phyloP scores from a whole-genome alignment of 1,140 invertebrate species.

The Manduca sexta region DNA sequence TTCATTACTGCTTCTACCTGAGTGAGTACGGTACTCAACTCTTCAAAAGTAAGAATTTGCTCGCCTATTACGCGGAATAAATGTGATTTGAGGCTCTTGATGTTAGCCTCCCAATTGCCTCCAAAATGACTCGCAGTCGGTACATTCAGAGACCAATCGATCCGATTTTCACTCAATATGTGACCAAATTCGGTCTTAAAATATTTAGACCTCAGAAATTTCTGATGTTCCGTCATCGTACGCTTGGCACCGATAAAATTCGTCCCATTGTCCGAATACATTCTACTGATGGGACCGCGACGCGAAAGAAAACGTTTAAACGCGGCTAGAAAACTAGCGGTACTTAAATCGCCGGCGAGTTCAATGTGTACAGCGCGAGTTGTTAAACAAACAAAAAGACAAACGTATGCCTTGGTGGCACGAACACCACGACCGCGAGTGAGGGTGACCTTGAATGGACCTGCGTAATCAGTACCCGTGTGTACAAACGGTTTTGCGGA shows the following conservation, averaged over 20 bases:
- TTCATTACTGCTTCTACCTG: no score
- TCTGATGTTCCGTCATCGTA: no score
- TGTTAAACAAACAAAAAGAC: slow-evolving; percentile 46
- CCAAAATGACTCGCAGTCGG: slow-evolving; percentile 6
- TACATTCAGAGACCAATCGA: background rate
- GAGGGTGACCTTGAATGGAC: slow-evolving; percentile 34
- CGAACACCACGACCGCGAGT: slow-evolving; percentile 18
- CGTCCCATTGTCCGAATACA: slow-evolving; percentile 9
- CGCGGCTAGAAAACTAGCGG: slow-evolving; percentile 8
- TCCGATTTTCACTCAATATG: slow-evolving; percentile 2
- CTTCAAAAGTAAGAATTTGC: no score
- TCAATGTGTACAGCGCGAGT: slow-evolving; percentile 28
- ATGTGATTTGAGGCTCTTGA: slow-evolving; percentile 6
- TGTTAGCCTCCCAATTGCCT: slow-evolving; percentile 8
- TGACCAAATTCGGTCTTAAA: background rate
- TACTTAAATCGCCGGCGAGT: slow-evolving; percentile 8
- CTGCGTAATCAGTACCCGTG: slow-evolving; percentile 45
- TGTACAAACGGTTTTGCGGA: slow-evolving; percentile 32
- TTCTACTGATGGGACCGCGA: slow-evolving; percentile 8
- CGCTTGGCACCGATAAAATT: slow-evolving; percentile 16
- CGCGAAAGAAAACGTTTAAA: slow-evolving; percentile 15
- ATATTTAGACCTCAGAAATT: no score
- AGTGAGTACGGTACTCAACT: no score
- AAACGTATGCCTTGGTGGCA: slow-evolving; percentile 50
- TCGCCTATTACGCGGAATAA: slow-evolving; percentile 2